Base-by-base conservation (phyloP, 2,888 invertebrate genomes). In the Pseudococcus jackbeardsleyi region DNA sequence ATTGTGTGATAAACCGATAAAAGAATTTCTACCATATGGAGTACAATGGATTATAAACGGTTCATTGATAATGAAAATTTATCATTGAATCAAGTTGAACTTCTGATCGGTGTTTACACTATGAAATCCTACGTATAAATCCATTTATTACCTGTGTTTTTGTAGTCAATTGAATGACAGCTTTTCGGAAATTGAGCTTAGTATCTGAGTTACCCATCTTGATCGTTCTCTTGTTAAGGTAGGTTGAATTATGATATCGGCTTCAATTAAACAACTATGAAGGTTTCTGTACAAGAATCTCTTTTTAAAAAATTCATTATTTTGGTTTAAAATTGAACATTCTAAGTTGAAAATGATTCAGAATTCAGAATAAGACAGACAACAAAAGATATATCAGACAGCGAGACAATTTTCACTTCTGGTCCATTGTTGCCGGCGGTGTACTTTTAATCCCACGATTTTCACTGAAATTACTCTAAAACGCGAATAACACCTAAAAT, bases 141-240 rank as follows among this genome's bases (percentile, higher is more conserved):
- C n/a, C 15, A 48, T 50, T 84, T 22, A 68, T 33, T 92, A 98
- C 98, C 95, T 98, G 97, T 89, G 97, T 96, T 93, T 98, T 99
- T 0, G 98, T 96, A 88, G 99, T 99, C 88, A 99, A 93, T 92
- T 99, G 99, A 85, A 99, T 96, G 85, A 99, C 98, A 90, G 99
- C 99, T 93, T 99, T 99, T 89, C 99, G 95, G 93, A 99, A 99
- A 93, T 98, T 98, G 90, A 99, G 93, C 93, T 99, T 99, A 89
- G 99, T 98, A 92, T 99, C 99, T 89, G 98, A 95, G 93, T 99
- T 99, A 90, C 99, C 99, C 99, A 99, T 99, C 12, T 82, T 15
- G 15, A 19, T 48, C 4, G 9, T 7, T 79, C n/a, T 46, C 1
- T 79, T 39, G 1, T 39, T 1, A 8, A 22, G 22, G 22, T 64